Base-by-base conservation (phyloP, 1,140 invertebrate species). In the Idris sp. region DNA sequence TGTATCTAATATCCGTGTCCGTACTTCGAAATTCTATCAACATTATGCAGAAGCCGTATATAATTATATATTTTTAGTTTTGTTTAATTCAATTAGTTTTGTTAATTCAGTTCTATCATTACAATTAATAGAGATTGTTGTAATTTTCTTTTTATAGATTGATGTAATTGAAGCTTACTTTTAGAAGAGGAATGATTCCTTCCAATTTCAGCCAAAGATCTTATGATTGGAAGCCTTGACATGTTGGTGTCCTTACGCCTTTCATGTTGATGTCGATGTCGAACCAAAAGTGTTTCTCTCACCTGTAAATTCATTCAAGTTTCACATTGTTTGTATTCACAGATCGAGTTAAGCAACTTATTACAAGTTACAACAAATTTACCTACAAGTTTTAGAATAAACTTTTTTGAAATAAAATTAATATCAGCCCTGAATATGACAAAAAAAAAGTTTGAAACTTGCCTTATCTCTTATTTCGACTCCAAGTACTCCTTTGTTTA, bases 191-290 rank as follows among this genome's bases (percentile, higher is more conserved):
- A 98, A 87, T 97, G 95, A 87, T 97, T 98, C 74, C 94, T 91
- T 74, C 97, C 97, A 80, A 99, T 99, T 81, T 99, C 98, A 11
- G 97, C 96, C 68, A 99, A 89, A 5, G 97, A 99, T 72, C 97
- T 90, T 74, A 99, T 98, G 44, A 99, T 92, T 4, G 97, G 97
- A 49, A 99, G 88, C 61, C 95, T 91, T 18, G 95, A 94, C 89
- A 95, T 93, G 75, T 91, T 90, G 76, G 91, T 91, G 40, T 94
- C 91, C 80, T 94, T 94, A 73, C 92, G 92, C 77, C 91, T 91
- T 82, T 98, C 96, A 83, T 98, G 95, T 78, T 98, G 97, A 91
- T 99, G 98, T 30, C 96, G 91, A 89, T 99, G 98, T 38, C 95
- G 91, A 67, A 95, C 92, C 65, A 98, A 87, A 15, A 99, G 89